Conservation (phyloP, 2,113 vertebrate species). For the Poicephalus meyeri region DNA sequence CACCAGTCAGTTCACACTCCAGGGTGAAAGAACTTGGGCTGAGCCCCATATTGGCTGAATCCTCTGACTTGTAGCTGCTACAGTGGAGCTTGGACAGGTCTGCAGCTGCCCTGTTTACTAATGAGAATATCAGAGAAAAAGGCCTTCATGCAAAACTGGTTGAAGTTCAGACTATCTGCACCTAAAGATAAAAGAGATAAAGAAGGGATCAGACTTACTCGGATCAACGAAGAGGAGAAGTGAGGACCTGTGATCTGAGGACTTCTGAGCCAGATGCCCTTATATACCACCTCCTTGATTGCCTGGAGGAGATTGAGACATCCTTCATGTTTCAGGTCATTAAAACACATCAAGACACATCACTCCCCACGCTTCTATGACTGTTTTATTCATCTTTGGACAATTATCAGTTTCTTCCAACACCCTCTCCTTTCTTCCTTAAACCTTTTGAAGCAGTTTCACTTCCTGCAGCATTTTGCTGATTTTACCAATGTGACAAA, state of each 20-base stretch:
- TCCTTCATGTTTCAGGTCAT: background rate
- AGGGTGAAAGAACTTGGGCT: background rate
- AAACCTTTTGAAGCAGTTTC: background rate
- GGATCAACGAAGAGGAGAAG: background rate
- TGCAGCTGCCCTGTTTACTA: background rate
- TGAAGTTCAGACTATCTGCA: background rate
- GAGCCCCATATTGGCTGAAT: background rate
- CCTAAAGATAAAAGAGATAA: no score
- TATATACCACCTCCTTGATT: background rate
- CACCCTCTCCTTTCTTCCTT: background rate
- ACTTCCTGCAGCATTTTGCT: background rate
- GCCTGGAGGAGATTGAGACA: slow-evolving; percentile 10
- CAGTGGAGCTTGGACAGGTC: background rate
- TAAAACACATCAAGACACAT: background rate
- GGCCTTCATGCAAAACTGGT: background rate
- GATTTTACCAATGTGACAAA: background rate
- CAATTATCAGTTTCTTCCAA: background rate
- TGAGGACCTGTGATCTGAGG: background rate
- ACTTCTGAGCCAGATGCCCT: background rate
- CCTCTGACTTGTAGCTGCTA: background rate
- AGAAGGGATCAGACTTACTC: background rate
- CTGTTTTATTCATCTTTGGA: background rate
- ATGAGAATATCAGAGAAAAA: background rate
- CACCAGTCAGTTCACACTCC: background rate
- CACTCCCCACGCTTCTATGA: background rate